Base-by-base conservation (phyloP, 1,140 invertebrate genomes). In the Lasaia peninsularis region DNA sequence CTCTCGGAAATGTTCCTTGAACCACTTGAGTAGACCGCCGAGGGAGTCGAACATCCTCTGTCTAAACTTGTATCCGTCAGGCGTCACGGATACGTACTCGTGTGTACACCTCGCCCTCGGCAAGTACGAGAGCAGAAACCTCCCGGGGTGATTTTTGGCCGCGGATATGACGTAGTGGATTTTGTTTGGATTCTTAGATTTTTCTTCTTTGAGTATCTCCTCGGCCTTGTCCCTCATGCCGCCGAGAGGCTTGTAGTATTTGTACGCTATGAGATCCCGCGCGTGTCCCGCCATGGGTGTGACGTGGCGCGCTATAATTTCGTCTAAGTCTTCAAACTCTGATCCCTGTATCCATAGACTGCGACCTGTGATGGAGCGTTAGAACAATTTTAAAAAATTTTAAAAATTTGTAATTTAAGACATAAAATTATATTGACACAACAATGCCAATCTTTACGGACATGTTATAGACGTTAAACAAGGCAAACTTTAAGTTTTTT, bases 311-410 rank as follows among this genome's bases (percentile, higher is more conserved):
- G 98, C 98, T 33, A 99, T 97, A 48, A 99, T 99, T 94, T 99
- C 98, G 89, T 99, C 98, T 11, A 99, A 88, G 90, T 99, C 98
- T 91, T 99, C 98, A 89, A 98, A 99, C 73, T 98, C 96, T 73
- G 96, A 96, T 55, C 91, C 93, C 10, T 94, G 94, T 63, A 99
- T 98, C 93, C 94, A 95, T 0, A 99, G 88, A 44, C 94, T 94
- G 56, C 87, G 86, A 69, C 89, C 89, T 90, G 58, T 8, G 34
- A n/a, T n/a, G n/a, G n/a, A n/a, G n/a, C n/a, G n/a, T n/a, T n/a
- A n/a, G n/a, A n/a, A n/a, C n/a, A n/a, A n/a, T n/a, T n/a, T n/a
- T n/a, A n/a, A n/a, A n/a, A n/a, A n/a, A n/a, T n/a, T n/a, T n/a
- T n/a, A n/a, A n/a, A n/a, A n/a, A n/a, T n/a, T n/a, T n/a, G n/a